A percentile compares a stretch with the other conserved stretches of the same genome.
Evolutionary conservation across 1,140 invertebrate species (phyloP).

Genomic region (Zaprionus davidi): DNA sequence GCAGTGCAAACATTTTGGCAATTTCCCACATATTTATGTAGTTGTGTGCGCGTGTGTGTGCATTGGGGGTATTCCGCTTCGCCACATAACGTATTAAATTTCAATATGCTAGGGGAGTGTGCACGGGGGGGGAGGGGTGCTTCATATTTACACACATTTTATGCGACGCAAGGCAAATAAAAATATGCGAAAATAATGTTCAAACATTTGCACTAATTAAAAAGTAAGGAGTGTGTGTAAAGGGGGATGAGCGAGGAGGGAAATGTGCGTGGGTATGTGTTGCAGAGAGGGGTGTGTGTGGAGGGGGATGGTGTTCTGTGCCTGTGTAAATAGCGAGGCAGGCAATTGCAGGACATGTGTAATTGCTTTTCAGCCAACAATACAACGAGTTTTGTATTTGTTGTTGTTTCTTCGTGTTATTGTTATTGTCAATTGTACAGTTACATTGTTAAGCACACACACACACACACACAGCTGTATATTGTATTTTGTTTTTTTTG

Average conservation of each 20-base stretch:
- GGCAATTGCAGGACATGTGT: conserved; percentile 68
- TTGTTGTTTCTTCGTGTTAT: conserved; percentile 30
- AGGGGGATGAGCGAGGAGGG: not conserved
- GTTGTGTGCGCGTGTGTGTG: conserved; percentile 22
- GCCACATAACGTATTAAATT: conserved; percentile 51
- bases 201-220: conserved; percentile 80
- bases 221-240: conserved; percentile 28
- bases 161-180: conserved; percentile 55
- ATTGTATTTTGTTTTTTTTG: conserved; percentile 24
- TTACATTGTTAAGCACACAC: conserved; percentile 26
- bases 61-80: not conserved
- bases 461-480: conserved; percentile 15
- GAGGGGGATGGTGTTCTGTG: not conserved
- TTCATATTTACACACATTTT: conserved; percentile 64
- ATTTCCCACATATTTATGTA: conserved; percentile 43
- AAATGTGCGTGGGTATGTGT: not conserved
- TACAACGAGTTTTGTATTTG: conserved; percentile 12
- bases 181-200: conserved; percentile 74
- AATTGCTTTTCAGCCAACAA: conserved; percentile 66
- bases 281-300: conserved; percentile 8
- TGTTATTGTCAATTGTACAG: conserved; percentile 31
- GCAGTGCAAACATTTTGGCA: conserved; percentile 56
- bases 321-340: conserved; percentile 30
- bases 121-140: too few relatives aligned
- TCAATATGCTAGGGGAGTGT: conserved; percentile 28